These are phyloP conservation scores for Podabrus alpinus DNA, from an alignment of 2,888 invertebrate genomes.

Conservation along the genomic window DNA sequence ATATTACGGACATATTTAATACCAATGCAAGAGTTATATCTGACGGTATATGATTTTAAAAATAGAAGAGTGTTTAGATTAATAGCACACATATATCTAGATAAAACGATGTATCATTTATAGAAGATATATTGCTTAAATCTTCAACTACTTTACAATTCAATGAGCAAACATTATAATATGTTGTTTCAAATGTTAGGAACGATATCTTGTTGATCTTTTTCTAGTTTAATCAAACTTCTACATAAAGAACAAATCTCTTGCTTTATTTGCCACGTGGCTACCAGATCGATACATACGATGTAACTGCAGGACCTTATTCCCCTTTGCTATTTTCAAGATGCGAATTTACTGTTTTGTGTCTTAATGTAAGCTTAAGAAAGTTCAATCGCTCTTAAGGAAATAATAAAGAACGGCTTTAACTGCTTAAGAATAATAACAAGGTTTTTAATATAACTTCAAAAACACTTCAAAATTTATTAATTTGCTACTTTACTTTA, in stretches of 20 bases:
- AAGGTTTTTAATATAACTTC: background rate
- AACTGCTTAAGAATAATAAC: background rate
- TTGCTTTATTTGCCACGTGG: slow-evolving; percentile 28
- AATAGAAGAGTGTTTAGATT: background rate
- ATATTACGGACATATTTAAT: background rate
- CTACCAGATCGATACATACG: slow-evolving; percentile 24
- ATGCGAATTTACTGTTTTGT: slow-evolving; percentile 15
- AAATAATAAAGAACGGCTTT: background rate
- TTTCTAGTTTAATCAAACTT: slow-evolving; percentile 14
- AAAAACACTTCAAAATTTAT: background rate
- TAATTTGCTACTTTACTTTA: background rate
- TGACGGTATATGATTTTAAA: background rate
- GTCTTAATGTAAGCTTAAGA: slow-evolving; percentile 16
- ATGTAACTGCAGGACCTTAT: slow-evolving; percentile 22
- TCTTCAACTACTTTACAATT: background rate
- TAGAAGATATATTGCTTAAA: background rate
- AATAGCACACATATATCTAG: background rate
- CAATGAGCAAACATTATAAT: background rate
- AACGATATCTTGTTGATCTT: slow-evolving; percentile 16
- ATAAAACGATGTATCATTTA: background rate
- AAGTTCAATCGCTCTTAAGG: background rate
- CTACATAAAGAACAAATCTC: slow-evolving; percentile 15
- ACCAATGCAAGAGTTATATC: background rate
- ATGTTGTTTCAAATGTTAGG: slow-evolving; percentile 16
- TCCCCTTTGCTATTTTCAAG: slow-evolving; percentile 19